phyloP scores from a whole-genome alignment of 2,113 vertebrate species.

The Myotis brandtii region DNA sequence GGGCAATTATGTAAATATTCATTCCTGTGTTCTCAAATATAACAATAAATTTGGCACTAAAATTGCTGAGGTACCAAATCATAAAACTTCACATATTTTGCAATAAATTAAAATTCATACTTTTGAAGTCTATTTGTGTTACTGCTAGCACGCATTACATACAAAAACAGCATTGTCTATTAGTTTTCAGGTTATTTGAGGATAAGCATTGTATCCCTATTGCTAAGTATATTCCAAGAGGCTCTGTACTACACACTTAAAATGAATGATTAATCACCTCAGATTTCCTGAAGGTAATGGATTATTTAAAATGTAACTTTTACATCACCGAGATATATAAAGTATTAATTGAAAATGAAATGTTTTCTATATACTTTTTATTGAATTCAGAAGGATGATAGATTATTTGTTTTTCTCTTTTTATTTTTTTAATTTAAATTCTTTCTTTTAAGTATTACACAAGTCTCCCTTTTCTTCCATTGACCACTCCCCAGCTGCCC shows the following conservation, averaged over 20 bases:
- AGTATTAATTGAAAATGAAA: slow-evolving; percentile 15
- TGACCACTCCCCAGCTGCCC: too few species aligned
- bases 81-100: slow-evolving; percentile 50
- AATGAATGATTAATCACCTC: background rate
- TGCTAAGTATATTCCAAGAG: background rate
- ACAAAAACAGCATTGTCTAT: background rate
- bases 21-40: background rate
- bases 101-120: background rate
- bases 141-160: background rate
- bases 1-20: background rate
- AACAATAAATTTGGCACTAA: slow-evolving; percentile 19
- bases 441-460: too few species aligned
- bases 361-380: background rate
- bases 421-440: too few species aligned
- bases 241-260: background rate
- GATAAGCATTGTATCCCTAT: background rate
- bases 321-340: background rate
- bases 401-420: too few species aligned
- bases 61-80: background rate
- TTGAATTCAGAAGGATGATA: slow-evolving; percentile 13
- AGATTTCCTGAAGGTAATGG: background rate
- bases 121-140: slow-evolving; percentile 6
- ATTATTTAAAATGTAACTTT: slow-evolving; percentile 47
- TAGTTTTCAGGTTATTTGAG: background rate
- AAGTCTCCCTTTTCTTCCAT: too few species aligned